Evolutionary conservation across 2,113 vertebrate species (phyloP).

Genomic region (Malurus cyaneus): DNA sequence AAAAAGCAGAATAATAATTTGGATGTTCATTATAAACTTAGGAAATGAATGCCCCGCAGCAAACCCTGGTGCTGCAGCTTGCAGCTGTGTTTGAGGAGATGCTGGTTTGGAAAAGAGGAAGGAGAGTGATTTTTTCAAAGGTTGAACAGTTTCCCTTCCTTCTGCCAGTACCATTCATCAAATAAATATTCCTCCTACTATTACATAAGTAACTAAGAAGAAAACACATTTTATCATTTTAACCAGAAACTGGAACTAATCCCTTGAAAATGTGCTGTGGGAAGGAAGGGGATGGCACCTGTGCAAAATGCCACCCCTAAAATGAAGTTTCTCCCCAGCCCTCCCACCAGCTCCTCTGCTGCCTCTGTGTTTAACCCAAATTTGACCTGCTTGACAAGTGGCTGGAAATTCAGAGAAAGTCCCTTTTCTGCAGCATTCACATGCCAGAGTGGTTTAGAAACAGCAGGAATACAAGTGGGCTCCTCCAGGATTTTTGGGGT

Average conservation of each 20-base stretch:
- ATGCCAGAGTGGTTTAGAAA: neutral
- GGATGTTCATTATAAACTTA: neutral
- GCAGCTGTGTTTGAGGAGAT: constrained; percentile 35
- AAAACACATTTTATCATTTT: neutral
- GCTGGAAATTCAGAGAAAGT: neutral
- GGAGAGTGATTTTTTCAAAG: neutral
- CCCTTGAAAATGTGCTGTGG: neutral
- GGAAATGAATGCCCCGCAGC: neutral
- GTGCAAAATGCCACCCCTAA: neutral
- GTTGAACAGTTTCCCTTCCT: constrained; percentile 7
- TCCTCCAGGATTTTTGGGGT: neutral
- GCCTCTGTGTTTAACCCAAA: neutral
- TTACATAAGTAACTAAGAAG: neutral
- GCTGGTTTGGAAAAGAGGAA: neutral
- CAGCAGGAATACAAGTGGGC: neutral
- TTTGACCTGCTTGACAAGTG: accelerated
- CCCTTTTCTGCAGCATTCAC: neutral
- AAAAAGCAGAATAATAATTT: neutral
- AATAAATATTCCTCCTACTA: neutral
- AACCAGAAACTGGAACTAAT: neutral
- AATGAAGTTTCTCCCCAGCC: neutral
- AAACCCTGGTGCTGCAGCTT: neutral
- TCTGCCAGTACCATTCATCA: neutral
- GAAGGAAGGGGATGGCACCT: neutral
- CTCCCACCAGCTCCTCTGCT: neutral